Percentiles rank a stretch among this genome's conserved stretches.
These are phyloP conservation scores for Drosophila melanica DNA, from an alignment of 1,140 invertebrate species.

Conservation along the genomic window DNA sequence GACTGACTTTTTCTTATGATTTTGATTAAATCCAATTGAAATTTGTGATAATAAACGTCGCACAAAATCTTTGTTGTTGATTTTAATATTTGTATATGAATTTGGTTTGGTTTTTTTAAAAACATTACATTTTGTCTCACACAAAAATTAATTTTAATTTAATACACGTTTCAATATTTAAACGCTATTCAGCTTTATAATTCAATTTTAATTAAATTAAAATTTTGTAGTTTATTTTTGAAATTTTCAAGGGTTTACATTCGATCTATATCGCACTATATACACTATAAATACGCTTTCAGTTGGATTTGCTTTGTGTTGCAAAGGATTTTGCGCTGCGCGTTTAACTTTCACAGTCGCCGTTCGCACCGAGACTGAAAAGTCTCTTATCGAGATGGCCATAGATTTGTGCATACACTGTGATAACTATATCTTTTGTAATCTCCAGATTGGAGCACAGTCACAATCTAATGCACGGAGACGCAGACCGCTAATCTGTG, in stretches of 20 bases:
- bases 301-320: too few species aligned
- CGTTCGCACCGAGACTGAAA: conserved; percentile 73
- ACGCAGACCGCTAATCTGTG: conserved; percentile 31
- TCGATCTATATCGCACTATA: neutral
- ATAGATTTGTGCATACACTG: conserved; percentile 36
- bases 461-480: neutral
- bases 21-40: conserved; percentile 84
- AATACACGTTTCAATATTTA: too few species aligned
- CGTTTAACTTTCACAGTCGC: conserved; percentile 63
- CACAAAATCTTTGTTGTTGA: conserved; percentile 42
- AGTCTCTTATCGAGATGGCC: conserved; percentile 64
- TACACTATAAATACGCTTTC: neutral
- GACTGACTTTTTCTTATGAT: conserved; percentile 66
- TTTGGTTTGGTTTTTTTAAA: conserved; percentile 6
- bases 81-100: conserved; percentile 5
- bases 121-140: conserved; percentile 27
- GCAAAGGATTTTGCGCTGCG: neutral
- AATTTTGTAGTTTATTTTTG: neutral
- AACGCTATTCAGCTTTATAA: neutral
- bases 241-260: too few species aligned
- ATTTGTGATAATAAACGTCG: conserved; percentile 66
- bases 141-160: conserved; percentile 7
- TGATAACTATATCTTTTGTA: conserved; percentile 42
- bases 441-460: conserved; percentile 43
- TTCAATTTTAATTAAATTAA: neutral